A percentile compares a stretch with the other conserved stretches of the same genome.
Conservation (phyloP, 2,888 invertebrate species). For the Leucophenga montana region DNA sequence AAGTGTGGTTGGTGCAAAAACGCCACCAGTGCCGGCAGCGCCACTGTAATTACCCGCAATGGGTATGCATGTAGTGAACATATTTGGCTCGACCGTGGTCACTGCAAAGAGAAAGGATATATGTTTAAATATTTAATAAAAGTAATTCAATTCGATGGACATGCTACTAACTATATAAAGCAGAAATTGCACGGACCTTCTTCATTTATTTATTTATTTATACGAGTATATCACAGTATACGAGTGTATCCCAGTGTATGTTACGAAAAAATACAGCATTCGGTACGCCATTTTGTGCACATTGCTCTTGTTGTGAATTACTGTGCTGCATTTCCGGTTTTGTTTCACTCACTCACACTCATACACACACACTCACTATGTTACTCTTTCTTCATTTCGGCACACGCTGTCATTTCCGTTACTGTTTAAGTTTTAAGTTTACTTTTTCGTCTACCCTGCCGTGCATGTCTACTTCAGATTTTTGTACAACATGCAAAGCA, state of each 20-base stretch:
- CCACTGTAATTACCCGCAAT: constrained; percentile 72
- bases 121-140: background rate
- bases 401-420: background rate
- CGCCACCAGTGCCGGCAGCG: constrained; percentile 58
- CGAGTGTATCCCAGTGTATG: too few relatives aligned
- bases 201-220: background rate
- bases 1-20: constrained; percentile 74
- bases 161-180: too few relatives aligned
- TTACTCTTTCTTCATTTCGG: background rate
- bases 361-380: too few relatives aligned
- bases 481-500: background rate
- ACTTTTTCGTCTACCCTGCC: background rate
- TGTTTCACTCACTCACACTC: too few relatives aligned
- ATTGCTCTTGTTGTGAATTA: too few relatives aligned
- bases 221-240: background rate
- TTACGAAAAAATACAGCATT: too few relatives aligned
- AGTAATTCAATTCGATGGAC: too few relatives aligned
- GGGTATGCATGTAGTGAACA: constrained; percentile 75
- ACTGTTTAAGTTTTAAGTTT: constrained; percentile 4
- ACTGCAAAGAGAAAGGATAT: constrained; percentile 53
- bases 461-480: background rate
- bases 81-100: constrained; percentile 73
- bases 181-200: too few relatives aligned
- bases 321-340: too few relatives aligned
- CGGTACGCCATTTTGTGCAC: too few relatives aligned